These are phyloP conservation scores for Cettia cetti DNA, from an alignment of 2,113 vertebrate species.

Conservation along the genomic window DNA sequence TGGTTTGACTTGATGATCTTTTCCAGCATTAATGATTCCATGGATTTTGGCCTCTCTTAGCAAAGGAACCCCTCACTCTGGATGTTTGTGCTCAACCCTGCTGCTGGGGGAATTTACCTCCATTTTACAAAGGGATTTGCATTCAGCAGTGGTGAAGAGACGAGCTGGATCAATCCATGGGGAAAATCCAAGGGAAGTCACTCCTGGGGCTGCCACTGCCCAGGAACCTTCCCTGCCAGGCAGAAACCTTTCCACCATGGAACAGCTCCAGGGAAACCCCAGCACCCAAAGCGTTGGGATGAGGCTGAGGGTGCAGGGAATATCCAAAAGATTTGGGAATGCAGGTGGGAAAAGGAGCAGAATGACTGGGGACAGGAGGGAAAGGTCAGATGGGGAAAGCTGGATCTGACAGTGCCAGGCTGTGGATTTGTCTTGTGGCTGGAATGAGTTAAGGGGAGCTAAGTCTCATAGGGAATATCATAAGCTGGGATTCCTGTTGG, in stretches of 20 bases:
- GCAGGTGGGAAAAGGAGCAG: not conserved
- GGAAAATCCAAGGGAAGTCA: not conserved
- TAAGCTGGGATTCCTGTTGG: not conserved
- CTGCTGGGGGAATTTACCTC: not conserved
- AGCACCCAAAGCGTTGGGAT: not conserved
- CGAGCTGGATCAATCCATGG: accelerated
- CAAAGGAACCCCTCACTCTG: too few species aligned
- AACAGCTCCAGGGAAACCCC: not conserved
- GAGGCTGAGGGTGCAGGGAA: not conserved
- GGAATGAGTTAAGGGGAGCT: not conserved
- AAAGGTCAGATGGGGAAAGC: not conserved
- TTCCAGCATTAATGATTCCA: not conserved
- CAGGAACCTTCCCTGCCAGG: not conserved
- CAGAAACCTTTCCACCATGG: not conserved
- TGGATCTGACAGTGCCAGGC: not conserved
- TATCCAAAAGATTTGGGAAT: not conserved
- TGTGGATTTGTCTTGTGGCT: not conserved
- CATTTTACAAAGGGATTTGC: not conserved
- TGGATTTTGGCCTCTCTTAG: too few species aligned
- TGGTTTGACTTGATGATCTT: not conserved
- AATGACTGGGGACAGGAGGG: not conserved
- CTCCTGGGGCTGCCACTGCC: not conserved
- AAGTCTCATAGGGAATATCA: not conserved
- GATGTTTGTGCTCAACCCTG: not conserved
- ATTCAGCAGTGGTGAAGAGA: not conserved